Evolutionary conservation across 64 coral and sea anemone species (phyloP), one percentile per base, ranked within the genome.

Genomic region (Anthopleura sola): DNA sequence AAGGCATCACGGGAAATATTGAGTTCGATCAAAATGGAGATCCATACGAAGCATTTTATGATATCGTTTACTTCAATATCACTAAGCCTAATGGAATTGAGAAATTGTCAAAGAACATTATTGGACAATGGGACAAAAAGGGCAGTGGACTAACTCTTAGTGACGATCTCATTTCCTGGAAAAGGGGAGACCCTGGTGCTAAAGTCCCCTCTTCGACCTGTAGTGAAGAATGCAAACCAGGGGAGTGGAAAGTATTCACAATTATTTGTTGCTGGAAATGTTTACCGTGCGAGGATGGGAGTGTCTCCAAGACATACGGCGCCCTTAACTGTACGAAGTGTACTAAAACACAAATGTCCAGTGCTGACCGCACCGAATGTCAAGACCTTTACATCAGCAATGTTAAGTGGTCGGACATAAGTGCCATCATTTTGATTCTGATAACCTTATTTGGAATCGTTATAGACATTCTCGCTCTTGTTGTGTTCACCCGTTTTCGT

Each of bases 261-360:
- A 86, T 78, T 16, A 23, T 56, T 18, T 93, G 87, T 57, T 93
- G 92, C 24, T 93, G 92, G 92, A 68, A 86, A n/a, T 93, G 92
- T 34, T 49, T 93, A 12, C 24, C 28, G 31, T 93, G 92, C 29
- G 75, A 57, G 26, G 23, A 20, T 44, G 84, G 84, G 28, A 89
- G 78, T 21, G 68, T 89, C 13, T 90, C 68, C 24, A 33, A 32
- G 2, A 31, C 28, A n/a, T 57, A 55, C 64, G 68, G 56, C 38
- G 82, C 36, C 23, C 29, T 20, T 16, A 90, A 93, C 87, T 93
- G 92, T 75, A 82, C 74, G 13, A 32, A 86, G 77, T 93, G 91
- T 71, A 37, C 87, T 5, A 68, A 58, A 3, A 68, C 75, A 20
- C 82, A 89, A 37, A 89, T 68, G 55, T 80, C 91, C 13, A 86